Evolutionary conservation across 2,888 invertebrate genomes (phyloP).

Genomic region (Crematogaster levior): DNA sequence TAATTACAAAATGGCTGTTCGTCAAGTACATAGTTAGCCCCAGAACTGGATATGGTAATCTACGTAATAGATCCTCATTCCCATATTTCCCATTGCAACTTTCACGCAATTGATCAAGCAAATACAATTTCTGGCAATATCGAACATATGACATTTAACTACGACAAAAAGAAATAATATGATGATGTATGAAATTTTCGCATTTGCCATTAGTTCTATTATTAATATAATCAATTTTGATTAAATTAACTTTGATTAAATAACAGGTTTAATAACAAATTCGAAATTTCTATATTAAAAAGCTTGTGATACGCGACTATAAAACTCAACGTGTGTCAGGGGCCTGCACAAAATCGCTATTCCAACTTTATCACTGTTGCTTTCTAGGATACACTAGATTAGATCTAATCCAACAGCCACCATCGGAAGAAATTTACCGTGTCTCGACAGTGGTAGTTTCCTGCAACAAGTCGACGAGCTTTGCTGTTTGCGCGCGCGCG

Average conservation of each 20-base stretch:
- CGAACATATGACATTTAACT: not conserved
- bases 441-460: conserved; percentile 35
- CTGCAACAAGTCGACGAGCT: conserved; percentile 42
- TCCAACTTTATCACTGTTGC: conserved; percentile 35
- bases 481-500: not conserved
- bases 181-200: not conserved
- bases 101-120: conserved; percentile 44
- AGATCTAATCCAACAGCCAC: conserved; percentile 37
- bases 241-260: not conserved
- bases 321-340: conserved; percentile 12
- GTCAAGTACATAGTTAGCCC: conserved; percentile 24
- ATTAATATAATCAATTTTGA: not conserved
- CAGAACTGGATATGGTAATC: conserved; percentile 23
- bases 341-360: conserved; percentile 6
- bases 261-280: not conserved
- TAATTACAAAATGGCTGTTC: conserved; percentile 47
- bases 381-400: conserved; percentile 26
- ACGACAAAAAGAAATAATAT: not conserved
- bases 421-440: conserved; percentile 41
- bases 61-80: not conserved
- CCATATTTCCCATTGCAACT: conserved; percentile 21
- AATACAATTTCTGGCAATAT: not conserved
- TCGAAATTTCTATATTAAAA: not conserved
- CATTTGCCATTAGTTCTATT: not conserved
- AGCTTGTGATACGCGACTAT: not conserved